These are phyloP conservation scores for Zaprionus taronus DNA, from an alignment of 1,140 invertebrate genomes.

Conservation along the genomic window DNA sequence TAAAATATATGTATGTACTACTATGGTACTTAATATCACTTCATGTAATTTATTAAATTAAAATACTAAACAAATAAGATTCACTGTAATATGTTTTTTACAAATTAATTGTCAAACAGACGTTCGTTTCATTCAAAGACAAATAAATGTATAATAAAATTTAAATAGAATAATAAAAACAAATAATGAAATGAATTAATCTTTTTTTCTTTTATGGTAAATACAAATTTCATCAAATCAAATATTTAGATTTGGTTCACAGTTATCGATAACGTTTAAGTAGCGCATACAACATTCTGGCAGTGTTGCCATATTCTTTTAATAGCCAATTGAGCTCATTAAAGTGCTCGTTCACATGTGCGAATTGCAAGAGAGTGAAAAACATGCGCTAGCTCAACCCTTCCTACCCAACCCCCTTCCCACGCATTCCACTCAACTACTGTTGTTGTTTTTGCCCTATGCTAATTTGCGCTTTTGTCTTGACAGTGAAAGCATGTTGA, in stretches of 20 bases:
- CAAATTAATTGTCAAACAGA: too few species aligned
- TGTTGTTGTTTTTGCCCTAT: background rate
- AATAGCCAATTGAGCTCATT: background rate
- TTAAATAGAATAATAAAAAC: background rate
- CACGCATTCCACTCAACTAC: background rate
- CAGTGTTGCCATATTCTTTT: background rate
- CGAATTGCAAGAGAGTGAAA: background rate
- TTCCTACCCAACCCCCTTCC: background rate
- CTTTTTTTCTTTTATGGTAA: too few species aligned
- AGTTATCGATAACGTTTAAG: background rate
- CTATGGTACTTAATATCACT: too few species aligned
- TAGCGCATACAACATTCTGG: background rate
- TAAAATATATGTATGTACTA: background rate
- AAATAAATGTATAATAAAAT: too few species aligned
- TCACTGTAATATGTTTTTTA: too few species aligned
- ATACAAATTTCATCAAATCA: background rate
- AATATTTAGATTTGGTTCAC: background rate
- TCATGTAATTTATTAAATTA: too few species aligned
- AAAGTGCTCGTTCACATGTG: background rate
- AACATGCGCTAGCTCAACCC: background rate
- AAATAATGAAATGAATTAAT: background rate
- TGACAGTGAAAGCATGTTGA: background rate
- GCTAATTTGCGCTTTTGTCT: conserved; percentile 5
- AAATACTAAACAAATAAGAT: too few species aligned
- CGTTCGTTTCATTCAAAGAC: too few species aligned